Evolutionary conservation across 2,113 vertebrate genomes (phyloP), one percentile per base, ranked within the genome.

Genomic region (Limnothrissa miodon): DNA sequence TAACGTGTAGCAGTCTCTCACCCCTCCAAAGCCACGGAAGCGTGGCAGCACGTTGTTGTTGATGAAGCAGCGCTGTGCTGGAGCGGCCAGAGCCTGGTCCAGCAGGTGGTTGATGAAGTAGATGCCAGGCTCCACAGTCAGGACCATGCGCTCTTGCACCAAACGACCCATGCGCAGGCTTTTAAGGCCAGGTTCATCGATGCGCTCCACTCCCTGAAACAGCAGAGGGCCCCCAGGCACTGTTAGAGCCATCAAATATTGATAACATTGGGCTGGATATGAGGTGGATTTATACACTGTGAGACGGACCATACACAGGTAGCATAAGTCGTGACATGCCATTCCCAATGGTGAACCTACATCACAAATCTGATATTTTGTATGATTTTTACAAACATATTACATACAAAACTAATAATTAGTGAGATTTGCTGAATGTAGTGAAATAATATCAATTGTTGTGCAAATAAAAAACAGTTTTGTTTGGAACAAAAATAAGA

Each of bases 81-180:
- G 94, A 81, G 97, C 89, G 0, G 80, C 90, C 83, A 98, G 94
- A 0, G 98, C 98, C 82, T 96, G 92, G 25, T 99, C 95, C 92
- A 99, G 93, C 13, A 99, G 93, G 86, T 91, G 96, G 89, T 97
- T 91, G 23, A 99, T 99, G 93, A 99, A 99, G 90, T 99, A 99
- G 85, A 99, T 97, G 80, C 98, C 97, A 0, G 98, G 98, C 89
- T 99, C 98, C 23, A 99, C 91, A 0, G 97, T 99, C 82, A 99
- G 96, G 83, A 99, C 98, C 98, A 99, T 99, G 86, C 96, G 92
- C 45, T 93, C 93, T 89, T 94, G 87, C 83, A 99, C 95, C 83
- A 39, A 81, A 5, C 97, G 95, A 0, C 96, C 93, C 0, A 98
- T 99, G 1, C 96, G 95, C 81, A 99, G 93, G 89, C 95, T 98